Evolutionary conservation across 1,140 invertebrate genomes (phyloP), one percentile per base, ranked within the genome.

Genomic region (Proctacanthus coquilletti): DNA sequence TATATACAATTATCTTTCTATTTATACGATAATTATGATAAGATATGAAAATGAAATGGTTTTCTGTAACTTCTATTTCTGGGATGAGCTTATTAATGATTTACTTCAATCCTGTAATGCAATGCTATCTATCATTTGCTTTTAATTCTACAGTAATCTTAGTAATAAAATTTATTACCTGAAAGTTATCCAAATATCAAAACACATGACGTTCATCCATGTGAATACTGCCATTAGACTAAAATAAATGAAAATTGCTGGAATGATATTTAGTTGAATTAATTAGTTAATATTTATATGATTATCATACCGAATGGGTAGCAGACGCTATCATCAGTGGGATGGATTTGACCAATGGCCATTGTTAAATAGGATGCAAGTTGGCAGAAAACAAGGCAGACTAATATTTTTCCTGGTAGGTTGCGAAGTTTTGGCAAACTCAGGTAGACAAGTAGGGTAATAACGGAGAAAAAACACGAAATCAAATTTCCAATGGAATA

Each of bases 171-270:
- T 52, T 21, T 61, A 69, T 75, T 65, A 83, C 80, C 77, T 77
- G 60, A 84, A 83, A 36, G 85, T 87, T 65, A 77, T 77, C 74
- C 80, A 88, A 51, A 87, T 83, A 56, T 91, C 84, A 53, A 85
- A 78, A 47, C 84, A 84, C 74, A 89, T 88, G 27, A 86, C 74
- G 58, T 82, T 84, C 52, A 92, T 73, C 89, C 89, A 94, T 42
- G 81, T 80, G 63, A 92, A 92, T 37, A 81, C 80, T 3, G 82
- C 70, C 49, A 89, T 64, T 54, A 87, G 81, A 43, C 80, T 84
- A 56, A 85, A 91, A 54, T 89, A 83, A 34, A 86, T 74, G 30
- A 75, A 65, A 48, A 80, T 75, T 6, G 78, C 83, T 75, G 72
- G 48, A 73, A 70, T 44, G 37, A 47, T 44, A 44, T 34, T 17